phyloP scores from a whole-genome alignment of 2,797 vertebrate species.

The Manis crassicaudata region DNA sequence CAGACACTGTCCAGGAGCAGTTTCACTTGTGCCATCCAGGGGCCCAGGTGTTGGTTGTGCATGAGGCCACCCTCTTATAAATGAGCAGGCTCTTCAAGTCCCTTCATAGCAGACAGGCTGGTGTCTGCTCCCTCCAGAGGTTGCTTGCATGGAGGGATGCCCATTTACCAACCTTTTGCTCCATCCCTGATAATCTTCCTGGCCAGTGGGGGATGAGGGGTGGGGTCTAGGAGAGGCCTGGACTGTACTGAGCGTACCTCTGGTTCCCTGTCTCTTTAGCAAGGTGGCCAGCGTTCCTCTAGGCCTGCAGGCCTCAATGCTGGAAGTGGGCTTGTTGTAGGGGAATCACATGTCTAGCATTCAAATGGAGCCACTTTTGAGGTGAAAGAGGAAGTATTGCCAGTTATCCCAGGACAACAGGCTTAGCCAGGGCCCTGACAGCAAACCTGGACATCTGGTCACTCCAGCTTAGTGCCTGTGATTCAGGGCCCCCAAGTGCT shows the following conservation, averaged over 20 bases:
- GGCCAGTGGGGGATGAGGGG: too few relatives aligned
- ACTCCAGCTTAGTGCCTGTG: not conserved
- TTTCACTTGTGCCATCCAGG: not conserved
- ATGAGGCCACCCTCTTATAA: not conserved
- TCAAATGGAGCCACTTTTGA: not conserved
- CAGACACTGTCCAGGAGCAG: fast-evolving
- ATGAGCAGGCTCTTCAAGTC: not conserved
- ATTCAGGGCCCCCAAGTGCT: slow-evolving; percentile 31
- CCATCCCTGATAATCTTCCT: not conserved
- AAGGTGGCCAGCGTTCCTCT: not conserved
- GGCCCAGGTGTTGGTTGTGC: fast-evolving
- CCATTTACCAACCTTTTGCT: not conserved
- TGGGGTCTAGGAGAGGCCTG: not conserved
- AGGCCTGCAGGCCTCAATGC: not conserved
- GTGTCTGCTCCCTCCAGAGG: not conserved
- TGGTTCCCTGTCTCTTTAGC: not conserved
- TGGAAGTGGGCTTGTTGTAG: not conserved
- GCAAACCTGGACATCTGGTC: not conserved
- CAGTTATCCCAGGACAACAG: not conserved
- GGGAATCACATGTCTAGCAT: not conserved
- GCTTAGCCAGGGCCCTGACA: not conserved
- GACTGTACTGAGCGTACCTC: not conserved
- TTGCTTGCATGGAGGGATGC: too few relatives aligned
- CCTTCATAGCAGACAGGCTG: not conserved
- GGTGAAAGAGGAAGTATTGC: not conserved